Evolutionary conservation across 2,797 vertebrate genomes (phyloP).

Genomic region (Chiroxiphia lanceolata): DNA sequence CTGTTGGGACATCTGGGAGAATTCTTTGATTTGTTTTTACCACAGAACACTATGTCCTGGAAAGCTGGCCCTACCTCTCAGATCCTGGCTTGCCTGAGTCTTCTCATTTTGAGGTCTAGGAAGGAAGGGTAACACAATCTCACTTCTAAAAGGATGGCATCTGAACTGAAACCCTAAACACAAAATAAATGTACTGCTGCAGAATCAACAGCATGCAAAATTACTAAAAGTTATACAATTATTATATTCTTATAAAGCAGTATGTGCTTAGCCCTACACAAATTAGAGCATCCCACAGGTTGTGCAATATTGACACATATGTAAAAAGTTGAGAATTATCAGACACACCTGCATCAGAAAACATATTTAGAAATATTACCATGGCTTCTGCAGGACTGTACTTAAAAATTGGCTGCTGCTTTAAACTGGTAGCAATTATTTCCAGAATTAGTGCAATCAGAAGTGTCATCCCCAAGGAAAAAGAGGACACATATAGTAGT

Average conservation of each 20-base stretch:
- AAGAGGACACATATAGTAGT: neutral
- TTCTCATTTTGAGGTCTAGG: slow-evolving; percentile 85
- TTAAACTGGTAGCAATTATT: neutral
- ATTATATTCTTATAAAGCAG: neutral
- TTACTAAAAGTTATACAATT: neutral
- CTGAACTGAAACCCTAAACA: slow-evolving; percentile 88
- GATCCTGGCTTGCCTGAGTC: slow-evolving; percentile 77
- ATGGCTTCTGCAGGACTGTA: neutral
- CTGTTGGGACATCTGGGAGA: slow-evolving; percentile 71
- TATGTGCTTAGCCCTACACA: neutral
- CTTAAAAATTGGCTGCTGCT: neutral
- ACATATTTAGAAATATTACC: neutral
- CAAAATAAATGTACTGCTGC: slow-evolving; percentile 50
- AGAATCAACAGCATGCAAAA: neutral
- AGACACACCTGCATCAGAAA: neutral
- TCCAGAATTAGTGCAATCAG: neutral
- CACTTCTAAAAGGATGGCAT: slow-evolving; percentile 93
- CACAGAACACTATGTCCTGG: slow-evolving; percentile 41
- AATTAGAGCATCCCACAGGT: neutral
- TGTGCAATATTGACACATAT: neutral
- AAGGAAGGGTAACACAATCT: slow-evolving; percentile 90
- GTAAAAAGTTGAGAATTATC: neutral
- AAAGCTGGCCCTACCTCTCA: slow-evolving; percentile 81
- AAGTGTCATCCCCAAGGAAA: neutral
- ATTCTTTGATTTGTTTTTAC: slow-evolving; percentile 60